Conservation (phyloP, 2,113 vertebrate species). For the Sphaerodactylus townsendi region DNA sequence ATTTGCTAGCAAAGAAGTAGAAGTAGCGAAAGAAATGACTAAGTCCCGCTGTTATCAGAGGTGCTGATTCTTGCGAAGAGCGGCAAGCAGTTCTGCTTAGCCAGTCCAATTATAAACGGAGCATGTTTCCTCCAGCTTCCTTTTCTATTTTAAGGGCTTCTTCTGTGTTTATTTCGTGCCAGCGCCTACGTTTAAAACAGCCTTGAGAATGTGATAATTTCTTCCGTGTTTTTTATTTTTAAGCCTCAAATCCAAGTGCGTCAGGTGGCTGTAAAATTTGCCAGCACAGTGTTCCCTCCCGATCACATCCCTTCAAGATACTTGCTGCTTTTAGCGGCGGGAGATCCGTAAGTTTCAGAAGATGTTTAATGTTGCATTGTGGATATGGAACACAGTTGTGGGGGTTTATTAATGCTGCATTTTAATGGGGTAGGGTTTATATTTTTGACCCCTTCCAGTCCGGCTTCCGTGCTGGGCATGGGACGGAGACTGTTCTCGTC, state of each 20-base stretch:
- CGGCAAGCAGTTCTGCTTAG: background rate
- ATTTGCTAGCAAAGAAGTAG: background rate
- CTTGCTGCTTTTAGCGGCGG: slow-evolving; percentile 91
- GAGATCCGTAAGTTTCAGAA: slow-evolving; percentile 90
- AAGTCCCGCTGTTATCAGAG: background rate
- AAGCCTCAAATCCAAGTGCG: slow-evolving; percentile 98
- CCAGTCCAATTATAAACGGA: too few relatives aligned
- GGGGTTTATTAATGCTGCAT: too few relatives aligned
- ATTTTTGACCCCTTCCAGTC: too few relatives aligned
- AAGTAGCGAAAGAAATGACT: background rate
- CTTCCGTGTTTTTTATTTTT: slow-evolving; percentile 32
- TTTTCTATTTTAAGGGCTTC: background rate
- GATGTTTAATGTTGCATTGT: slow-evolving; percentile 24
- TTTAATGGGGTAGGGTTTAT: too few relatives aligned
- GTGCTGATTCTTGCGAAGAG: background rate
- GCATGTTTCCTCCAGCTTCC: background rate
- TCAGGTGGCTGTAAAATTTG: slow-evolving; percentile 97
- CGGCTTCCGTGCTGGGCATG: too few relatives aligned
- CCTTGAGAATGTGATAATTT: slow-evolving; percentile 17
- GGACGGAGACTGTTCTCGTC: too few relatives aligned
- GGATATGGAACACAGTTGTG: background rate
- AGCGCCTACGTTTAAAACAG: background rate
- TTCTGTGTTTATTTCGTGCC: background rate
- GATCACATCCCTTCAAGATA: slow-evolving; percentile 98
- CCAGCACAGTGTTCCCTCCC: slow-evolving; percentile 90